These are phyloP conservation scores for Hemibagrus guttatus DNA, from an alignment of 2,797 vertebrate genomes.

Conservation along the genomic window DNA sequence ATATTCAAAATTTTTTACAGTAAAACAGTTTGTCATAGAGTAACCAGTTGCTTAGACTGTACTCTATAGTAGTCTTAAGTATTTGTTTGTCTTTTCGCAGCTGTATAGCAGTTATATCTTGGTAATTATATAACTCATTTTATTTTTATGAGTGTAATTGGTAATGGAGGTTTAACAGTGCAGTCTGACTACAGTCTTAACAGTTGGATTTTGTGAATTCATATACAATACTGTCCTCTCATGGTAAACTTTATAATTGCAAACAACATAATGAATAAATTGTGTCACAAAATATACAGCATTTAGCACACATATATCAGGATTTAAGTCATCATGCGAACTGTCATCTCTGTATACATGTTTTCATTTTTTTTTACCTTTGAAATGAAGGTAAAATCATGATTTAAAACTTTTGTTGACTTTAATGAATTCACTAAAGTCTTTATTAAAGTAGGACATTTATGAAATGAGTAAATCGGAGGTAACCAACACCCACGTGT, in stretches of 20 bases:
- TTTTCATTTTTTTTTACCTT: not conserved
- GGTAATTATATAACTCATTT: not conserved
- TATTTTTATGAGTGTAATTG: not conserved
- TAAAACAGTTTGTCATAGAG: not conserved
- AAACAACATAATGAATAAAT: not conserved
- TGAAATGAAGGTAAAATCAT: not conserved
- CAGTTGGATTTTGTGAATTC: not conserved
- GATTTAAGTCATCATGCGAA: not conserved
- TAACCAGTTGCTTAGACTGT: not conserved
- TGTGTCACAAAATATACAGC: not conserved
- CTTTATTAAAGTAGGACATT: not conserved
- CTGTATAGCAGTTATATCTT: not conserved
- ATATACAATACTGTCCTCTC: not conserved
- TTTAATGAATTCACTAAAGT: not conserved
- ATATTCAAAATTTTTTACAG: too few species aligned
- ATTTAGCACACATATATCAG: not conserved
- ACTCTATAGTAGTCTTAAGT: not conserved
- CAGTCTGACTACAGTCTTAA: not conserved
- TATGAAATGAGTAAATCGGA: not conserved
- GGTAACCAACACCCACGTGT: not conserved
- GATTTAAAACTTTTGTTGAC: not conserved
- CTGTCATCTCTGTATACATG: not conserved
- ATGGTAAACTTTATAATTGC: constrained; percentile 1
- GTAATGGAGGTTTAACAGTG: not conserved
- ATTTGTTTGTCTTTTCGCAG: not conserved